phyloP scores from a whole-genome alignment of 2,888 invertebrate genomes.

The Ormia ochracea region DNA sequence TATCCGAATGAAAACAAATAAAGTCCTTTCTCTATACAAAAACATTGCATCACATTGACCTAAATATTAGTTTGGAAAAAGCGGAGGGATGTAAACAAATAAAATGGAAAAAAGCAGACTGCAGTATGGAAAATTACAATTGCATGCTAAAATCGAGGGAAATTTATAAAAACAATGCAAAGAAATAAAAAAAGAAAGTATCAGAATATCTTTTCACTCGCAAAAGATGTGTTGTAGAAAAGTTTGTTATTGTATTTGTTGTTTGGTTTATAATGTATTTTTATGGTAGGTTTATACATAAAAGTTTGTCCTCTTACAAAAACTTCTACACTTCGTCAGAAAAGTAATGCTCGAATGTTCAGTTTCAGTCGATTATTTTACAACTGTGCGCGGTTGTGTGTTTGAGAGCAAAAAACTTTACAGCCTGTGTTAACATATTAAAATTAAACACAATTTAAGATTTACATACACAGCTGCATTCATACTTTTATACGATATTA shows the following conservation, averaged over 20 bases:
- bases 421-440: too few relatives aligned
- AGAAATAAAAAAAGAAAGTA: not conserved
- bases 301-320: constrained; percentile 46
- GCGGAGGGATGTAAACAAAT: constrained; percentile 44
- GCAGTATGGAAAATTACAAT: constrained; percentile 59
- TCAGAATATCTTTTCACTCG: not conserved
- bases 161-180: constrained; percentile 4
- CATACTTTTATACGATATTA: too few relatives aligned
- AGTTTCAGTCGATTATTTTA: not conserved
- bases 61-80: constrained; percentile 35
- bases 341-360: not conserved
- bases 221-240: constrained; percentile 21
- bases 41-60: constrained; percentile 66
- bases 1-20: too few relatives aligned
- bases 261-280: constrained; percentile 42
- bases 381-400: too few relatives aligned
- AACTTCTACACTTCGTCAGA: not conserved
- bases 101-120: constrained; percentile 40
- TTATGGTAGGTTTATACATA: constrained; percentile 54
- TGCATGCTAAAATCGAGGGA: constrained; percentile 45
- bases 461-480: too few relatives aligned
- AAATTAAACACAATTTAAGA: too few relatives aligned
- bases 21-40: not conserved
- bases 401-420: too few relatives aligned
- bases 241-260: constrained; percentile 13